Conservation (phyloP, 2,888 invertebrate species). For the Dromius quadrimaculatus region DNA sequence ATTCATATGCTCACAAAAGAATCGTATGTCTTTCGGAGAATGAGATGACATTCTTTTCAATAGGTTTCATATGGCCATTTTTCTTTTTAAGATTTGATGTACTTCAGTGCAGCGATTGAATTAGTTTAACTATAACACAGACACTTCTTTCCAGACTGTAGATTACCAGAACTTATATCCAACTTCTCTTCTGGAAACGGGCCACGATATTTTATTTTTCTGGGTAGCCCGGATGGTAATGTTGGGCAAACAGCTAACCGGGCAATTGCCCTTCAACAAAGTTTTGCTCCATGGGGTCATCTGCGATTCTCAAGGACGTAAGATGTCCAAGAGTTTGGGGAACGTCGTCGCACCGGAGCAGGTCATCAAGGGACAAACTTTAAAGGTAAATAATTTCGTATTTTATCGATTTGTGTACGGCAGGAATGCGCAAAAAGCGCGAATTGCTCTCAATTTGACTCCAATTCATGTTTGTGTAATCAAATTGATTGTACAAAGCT, state of each 20-base stretch:
- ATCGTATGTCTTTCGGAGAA: constrained; percentile 13
- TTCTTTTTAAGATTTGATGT: background rate
- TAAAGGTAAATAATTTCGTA: constrained; percentile 83
- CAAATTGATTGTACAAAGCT: too few species aligned
- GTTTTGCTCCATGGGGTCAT: constrained; percentile 97
- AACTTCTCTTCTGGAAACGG: constrained; percentile 92
- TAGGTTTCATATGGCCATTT: background rate
- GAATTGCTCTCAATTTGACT: too few species aligned
- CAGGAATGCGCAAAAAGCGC: too few species aligned
- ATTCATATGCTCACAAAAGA: constrained; percentile 33
- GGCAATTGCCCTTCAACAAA: constrained; percentile 91
- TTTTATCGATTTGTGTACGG: too few species aligned
- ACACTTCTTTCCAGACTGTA: constrained; percentile 66
- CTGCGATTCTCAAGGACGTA: constrained; percentile 96
- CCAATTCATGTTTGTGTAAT: too few species aligned
- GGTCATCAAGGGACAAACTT: constrained; percentile 87
- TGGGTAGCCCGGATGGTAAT: constrained; percentile 99
- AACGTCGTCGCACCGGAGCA: constrained; percentile 98
- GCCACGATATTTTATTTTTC: constrained; percentile 98
- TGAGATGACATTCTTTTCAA: constrained; percentile 35
- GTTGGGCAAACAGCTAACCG: constrained; percentile 91
- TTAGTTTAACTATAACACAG: too few species aligned
- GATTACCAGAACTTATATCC: constrained; percentile 78
- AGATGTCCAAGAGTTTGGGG: constrained; percentile 99
- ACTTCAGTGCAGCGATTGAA: too few species aligned